Conservation (phyloP, 2,113 vertebrate genomes). For the Verasper variegatus region DNA sequence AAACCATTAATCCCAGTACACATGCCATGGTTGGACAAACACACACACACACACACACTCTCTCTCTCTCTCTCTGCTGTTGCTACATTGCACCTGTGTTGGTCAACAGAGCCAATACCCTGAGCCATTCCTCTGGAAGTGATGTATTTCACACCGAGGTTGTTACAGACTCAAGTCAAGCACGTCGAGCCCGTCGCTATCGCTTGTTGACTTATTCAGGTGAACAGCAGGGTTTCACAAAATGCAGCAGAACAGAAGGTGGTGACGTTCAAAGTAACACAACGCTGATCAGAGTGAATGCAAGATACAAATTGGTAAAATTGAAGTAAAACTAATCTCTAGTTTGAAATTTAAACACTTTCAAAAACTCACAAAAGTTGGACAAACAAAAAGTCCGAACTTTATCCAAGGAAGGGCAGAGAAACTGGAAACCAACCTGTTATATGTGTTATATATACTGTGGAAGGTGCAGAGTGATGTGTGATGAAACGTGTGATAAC, state of each 20-base stretch:
- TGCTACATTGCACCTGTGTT: slow-evolving; percentile 17
- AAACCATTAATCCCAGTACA: not conserved
- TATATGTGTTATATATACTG: not conserved
- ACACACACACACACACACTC: not conserved
- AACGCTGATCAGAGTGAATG: slow-evolving; percentile 13
- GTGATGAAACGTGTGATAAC: not conserved
- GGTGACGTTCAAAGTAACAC: not conserved
- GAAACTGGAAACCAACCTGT: not conserved
- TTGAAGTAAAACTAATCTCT: not conserved
- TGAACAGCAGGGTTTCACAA: slow-evolving; percentile 5
- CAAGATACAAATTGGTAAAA: not conserved
- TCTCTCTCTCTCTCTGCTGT: not conserved
- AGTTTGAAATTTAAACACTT: not conserved
- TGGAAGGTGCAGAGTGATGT: not conserved
- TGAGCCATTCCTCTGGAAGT: not conserved
- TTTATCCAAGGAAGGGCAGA: not conserved
- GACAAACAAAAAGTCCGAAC: not conserved
- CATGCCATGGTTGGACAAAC: not conserved
- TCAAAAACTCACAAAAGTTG: not conserved
- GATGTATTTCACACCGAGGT: not conserved
- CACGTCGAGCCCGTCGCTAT: not conserved
- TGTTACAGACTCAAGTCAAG: slow-evolving; percentile 5
- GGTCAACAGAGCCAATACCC: not conserved
- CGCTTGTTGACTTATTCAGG: not conserved
- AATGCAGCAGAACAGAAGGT: not conserved